These are phyloP conservation scores for Oxystoma pomonae DNA, from an alignment of 2,888 invertebrate species.

Conservation along the genomic window DNA sequence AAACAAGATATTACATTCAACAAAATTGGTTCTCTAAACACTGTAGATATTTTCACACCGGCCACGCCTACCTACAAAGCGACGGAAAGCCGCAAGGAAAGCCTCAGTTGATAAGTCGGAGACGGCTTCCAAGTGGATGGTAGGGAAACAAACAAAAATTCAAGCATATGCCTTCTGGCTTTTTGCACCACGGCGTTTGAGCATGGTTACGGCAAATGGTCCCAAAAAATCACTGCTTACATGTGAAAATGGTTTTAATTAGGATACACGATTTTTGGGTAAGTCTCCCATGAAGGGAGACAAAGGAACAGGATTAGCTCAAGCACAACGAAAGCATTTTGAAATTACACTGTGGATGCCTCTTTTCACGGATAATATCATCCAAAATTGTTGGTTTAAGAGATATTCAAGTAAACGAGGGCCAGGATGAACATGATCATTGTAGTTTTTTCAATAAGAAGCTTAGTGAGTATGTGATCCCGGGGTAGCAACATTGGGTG, in stretches of 20 bases:
- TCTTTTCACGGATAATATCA: not conserved
- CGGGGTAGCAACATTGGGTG: constrained; percentile 1
- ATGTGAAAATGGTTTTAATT: not conserved
- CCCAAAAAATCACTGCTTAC: not conserved
- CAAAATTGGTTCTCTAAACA: not conserved
- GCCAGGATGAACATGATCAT: too few relatives aligned
- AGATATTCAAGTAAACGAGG: too few relatives aligned
- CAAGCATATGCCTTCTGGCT: not conserved
- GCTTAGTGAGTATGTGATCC: too few relatives aligned
- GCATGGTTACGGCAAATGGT: not conserved
- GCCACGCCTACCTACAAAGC: not conserved
- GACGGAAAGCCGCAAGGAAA: not conserved
- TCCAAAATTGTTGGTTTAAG: not conserved
- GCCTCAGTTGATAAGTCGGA: not conserved
- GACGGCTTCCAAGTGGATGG: not conserved
- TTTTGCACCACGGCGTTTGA: not conserved
- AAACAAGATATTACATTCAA: not conserved
- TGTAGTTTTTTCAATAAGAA: too few relatives aligned
- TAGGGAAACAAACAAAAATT: not conserved
- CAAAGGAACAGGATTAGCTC: not conserved
- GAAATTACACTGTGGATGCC: not conserved
- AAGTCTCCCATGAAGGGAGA: not conserved
- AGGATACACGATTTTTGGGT: not conserved
- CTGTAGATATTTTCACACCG: not conserved
- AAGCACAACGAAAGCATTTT: not conserved